phyloP scores from a whole-genome alignment of 2,113 vertebrate species.

The Daboia siamensis region DNA sequence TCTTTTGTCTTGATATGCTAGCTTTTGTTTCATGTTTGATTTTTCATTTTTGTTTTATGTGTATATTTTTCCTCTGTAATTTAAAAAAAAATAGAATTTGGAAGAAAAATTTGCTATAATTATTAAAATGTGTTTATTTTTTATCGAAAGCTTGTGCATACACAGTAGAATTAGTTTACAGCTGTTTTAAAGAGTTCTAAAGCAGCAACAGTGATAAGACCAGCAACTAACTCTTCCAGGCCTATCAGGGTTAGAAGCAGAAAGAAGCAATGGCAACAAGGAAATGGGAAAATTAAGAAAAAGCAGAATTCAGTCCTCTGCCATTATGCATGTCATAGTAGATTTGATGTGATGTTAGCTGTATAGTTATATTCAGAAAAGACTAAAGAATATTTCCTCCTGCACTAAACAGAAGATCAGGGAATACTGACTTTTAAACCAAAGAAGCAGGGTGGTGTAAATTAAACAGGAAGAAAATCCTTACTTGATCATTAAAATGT shows the following conservation, averaged over 20 bases:
- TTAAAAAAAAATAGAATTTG: background rate
- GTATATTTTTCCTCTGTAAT: background rate
- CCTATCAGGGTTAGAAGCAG: background rate
- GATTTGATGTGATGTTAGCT: background rate
- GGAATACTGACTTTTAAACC: background rate
- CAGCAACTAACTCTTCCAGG: background rate
- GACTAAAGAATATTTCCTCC: background rate
- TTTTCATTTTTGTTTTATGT: background rate
- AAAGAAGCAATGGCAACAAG: background rate
- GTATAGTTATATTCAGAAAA: background rate
- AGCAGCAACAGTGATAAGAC: background rate
- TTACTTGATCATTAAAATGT: background rate
- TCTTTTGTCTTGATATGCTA: background rate
- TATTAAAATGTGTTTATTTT: background rate
- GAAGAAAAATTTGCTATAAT: background rate
- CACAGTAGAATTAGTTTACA: background rate
- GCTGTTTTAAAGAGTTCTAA: background rate
- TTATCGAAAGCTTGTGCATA: background rate
- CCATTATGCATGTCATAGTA: background rate
- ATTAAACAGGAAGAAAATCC: background rate
- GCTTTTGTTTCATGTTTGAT: background rate
- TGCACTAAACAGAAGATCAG: background rate
- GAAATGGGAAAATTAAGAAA: background rate
- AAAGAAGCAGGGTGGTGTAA: background rate
- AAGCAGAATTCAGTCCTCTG: background rate